Evolutionary conservation across 2,888 invertebrate species (phyloP).

Genomic region (Polymixis lichenea): DNA sequence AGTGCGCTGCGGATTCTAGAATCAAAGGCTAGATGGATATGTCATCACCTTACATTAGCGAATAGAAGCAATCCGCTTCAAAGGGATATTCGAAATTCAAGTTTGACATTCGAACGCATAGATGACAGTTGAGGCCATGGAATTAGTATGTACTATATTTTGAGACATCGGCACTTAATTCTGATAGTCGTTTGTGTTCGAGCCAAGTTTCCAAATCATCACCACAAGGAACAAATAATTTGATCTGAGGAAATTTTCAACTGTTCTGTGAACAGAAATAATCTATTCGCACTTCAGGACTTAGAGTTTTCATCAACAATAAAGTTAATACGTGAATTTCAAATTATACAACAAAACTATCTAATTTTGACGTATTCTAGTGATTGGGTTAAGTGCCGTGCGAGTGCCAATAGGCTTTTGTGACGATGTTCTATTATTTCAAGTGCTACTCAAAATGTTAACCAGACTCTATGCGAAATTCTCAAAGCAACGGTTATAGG

Average conservation of each 20-base stretch:
- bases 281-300: neutral
- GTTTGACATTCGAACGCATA: constrained; percentile 16
- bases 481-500: neutral
- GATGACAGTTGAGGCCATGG: constrained; percentile 9
- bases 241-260: constrained; percentile 1
- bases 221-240: neutral
- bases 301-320: neutral
- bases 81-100: constrained; percentile 33
- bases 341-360: neutral
- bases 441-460: neutral
- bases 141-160: neutral
- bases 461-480: neutral
- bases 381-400: constrained; percentile 4
- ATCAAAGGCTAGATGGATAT: constrained; percentile 58
- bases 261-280: neutral
- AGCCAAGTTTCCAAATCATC: neutral
- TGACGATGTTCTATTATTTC: constrained; percentile 10
- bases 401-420: neutral
- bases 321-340: too few relatives aligned
- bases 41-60: constrained; percentile 50
- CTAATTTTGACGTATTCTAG: constrained; percentile 1
- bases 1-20: constrained; percentile 43
- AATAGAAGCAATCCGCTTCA: constrained; percentile 10
- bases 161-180: constrained; percentile 11
- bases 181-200: constrained; percentile 7